These are phyloP conservation scores for Thrips palmi DNA, from an alignment of 1,140 invertebrate species.

Conservation along the genomic window DNA sequence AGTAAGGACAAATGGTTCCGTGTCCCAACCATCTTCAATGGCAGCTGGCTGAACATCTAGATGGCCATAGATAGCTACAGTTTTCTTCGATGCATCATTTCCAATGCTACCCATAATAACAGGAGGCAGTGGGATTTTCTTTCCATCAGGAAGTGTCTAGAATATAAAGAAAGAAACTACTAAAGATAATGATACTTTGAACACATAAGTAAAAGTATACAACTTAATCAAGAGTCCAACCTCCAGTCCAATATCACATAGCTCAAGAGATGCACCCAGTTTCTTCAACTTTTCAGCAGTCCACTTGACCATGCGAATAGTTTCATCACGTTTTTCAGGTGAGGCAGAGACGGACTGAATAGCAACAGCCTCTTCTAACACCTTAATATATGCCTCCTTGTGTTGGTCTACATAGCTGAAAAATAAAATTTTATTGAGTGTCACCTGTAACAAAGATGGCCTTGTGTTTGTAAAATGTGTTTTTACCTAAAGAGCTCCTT, in stretches of 20 bases:
- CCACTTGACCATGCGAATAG: constrained; percentile 64
- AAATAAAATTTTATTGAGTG: constrained; percentile 8
- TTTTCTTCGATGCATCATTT: constrained; percentile 71
- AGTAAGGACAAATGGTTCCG: constrained; percentile 80
- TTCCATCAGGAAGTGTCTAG: constrained; percentile 48
- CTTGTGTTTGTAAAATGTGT: too few relatives aligned
- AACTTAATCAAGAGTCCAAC: constrained; percentile 14
- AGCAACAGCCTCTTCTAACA: constrained; percentile 68
- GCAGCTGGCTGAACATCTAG: constrained; percentile 93
- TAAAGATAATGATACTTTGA: background rate
- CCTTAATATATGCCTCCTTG: constrained; percentile 54
- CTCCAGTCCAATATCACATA: constrained; percentile 66
- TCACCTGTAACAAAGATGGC: too few relatives aligned
- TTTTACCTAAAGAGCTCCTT: too few relatives aligned
- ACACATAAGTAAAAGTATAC: background rate
- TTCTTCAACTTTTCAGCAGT: constrained; percentile 48
- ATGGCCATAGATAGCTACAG: constrained; percentile 90
- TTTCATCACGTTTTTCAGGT: constrained; percentile 57
- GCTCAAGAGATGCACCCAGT: constrained; percentile 53
- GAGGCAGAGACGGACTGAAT: constrained; percentile 92
- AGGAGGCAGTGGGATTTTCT: constrained; percentile 61
- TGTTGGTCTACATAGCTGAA: constrained; percentile 63
- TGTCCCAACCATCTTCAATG: constrained; percentile 85
- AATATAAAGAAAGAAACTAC: background rate
- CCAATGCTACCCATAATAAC: constrained; percentile 73